Evolutionary conservation across 2,113 vertebrate species (phyloP), one percentile per base, ranked within the genome.

Genomic region (Otus sunia): DNA sequence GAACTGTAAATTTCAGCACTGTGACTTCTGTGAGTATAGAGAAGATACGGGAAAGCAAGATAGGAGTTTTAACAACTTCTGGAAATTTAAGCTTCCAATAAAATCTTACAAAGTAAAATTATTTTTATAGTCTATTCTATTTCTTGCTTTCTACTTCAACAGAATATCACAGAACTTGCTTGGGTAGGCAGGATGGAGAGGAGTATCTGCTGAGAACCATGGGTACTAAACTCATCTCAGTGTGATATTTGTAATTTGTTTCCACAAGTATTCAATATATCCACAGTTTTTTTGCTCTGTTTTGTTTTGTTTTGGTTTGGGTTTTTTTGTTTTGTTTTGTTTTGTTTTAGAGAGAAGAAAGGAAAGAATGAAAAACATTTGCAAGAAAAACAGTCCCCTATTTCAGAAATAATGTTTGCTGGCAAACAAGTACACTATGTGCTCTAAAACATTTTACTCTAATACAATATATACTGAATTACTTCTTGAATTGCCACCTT

Each of bases 401-500:
- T 94, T 96, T 97, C 84, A 90, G 86, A 97, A 97, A 97, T 95
- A 84, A 97, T 96, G 96, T 96, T 95, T 97, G 88, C 91, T 94
- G 91, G 97, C 96, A 97, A 89, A 95, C 55, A 97, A 95, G 91
- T 97, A 96, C 87, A 96, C 62, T 92, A 69, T 92, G 91, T 97
- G 76, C 96, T 97, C 79, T 96, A 96, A 98, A 97, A 94, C 56
- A 94, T 95, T 97, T 98, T 96, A 67, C 81, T 97, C 63, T 94
- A 97, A 97, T 97, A 97, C 94, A 98, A 96, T 97, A 93, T 95
- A 95, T 62, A 96, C 63, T 63, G 91, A 98, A 98, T 97, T 98
- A 94, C 97, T 86, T 91, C 93, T 97, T 96, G 94, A 95, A 98
- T 96, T 98, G 96, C 94, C 94, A 92, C 96, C 90, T 97, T 96